These are phyloP conservation scores for Medauroidea extradentata DNA, from an alignment of 1,140 invertebrate genomes.

Conservation along the genomic window DNA sequence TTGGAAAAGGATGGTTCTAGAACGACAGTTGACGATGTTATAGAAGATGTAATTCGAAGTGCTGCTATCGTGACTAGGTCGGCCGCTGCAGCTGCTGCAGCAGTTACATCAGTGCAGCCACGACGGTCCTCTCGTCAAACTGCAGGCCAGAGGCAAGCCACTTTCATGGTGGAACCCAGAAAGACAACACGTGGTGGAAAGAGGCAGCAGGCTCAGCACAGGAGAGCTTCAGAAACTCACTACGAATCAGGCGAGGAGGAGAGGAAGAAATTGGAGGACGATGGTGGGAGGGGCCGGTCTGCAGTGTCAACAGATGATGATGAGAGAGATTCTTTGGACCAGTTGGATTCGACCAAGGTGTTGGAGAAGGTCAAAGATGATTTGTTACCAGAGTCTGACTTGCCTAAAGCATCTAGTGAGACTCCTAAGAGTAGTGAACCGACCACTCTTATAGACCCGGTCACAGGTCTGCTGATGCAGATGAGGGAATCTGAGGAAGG, in stretches of 20 bases:
- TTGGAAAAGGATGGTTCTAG: slow-evolving; percentile 68
- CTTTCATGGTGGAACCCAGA: slow-evolving; percentile 2
- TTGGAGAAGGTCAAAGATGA: neutral
- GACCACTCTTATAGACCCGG: slow-evolving; percentile 65
- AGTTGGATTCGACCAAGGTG: neutral
- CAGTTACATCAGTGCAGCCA: slow-evolving; percentile 22
- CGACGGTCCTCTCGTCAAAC: slow-evolving; percentile 20
- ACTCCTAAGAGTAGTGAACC: slow-evolving; percentile 43
- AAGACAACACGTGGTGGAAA: slow-evolving; percentile 16
- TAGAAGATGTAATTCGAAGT: slow-evolving; percentile 78
- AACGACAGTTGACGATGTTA: slow-evolving; percentile 76
- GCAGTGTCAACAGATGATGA: neutral
- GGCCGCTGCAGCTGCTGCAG: slow-evolving; percentile 22
- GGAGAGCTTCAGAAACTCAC: slow-evolving; percentile 3
- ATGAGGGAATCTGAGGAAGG: slow-evolving; percentile 69
- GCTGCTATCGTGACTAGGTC: slow-evolving; percentile 37
- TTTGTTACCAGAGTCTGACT: neutral
- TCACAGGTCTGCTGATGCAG: slow-evolving; percentile 67
- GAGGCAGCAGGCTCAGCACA: neutral
- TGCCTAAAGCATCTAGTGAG: neutral
- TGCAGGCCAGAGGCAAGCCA: neutral
- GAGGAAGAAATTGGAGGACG: slow-evolving; percentile 23
- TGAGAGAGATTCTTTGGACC: neutral
- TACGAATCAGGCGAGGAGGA: slow-evolving; percentile 20
- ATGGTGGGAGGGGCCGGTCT: neutral